Evolutionary conservation across 2,113 vertebrate genomes (phyloP), one percentile per base, ranked within the genome.

Genomic region (Dunckerocampus dactyliophorus): DNA sequence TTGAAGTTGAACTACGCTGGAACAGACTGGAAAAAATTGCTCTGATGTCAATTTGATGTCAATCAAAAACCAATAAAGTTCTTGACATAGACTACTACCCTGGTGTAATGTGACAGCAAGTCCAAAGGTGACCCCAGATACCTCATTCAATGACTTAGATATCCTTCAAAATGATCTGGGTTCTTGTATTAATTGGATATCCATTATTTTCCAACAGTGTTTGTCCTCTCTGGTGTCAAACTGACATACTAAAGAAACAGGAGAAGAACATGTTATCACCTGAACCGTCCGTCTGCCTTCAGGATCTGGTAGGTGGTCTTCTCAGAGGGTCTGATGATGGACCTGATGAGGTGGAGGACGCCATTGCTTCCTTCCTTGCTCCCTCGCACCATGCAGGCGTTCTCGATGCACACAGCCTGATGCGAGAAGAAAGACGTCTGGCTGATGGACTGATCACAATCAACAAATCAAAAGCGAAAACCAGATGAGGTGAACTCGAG

Each of bases 401-500:
- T 99, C 86, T 99, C 97, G 75, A 99, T 76, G 80, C 97, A 99
- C 62, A 96, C 93, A 58, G 95, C 91, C 97, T 98, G 12, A 24
- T 14, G 39, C 24, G 16, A 55, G 31, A 50, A 70, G 34, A 10
- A 49, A 20, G 8, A 9, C 8, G 3, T 49, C 8, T 10, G 20
- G 13, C 13, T 49, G 17, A n/a, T 49, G 47, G 20, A 19, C 13
- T n/a, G 20, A 19, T 49, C 2, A 49, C 9, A 49, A 49, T n/a
- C 17, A 49, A 49, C 17, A 49, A 47, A 47, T 5, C 13, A 47
- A 47, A 47, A 47, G 46, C 13, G 8, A 47, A n/a, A 47, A 1
- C 17, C 46, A 7, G 46, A 34, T 47, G 14, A 47, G 7, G 46
- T 47, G 46, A 5, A 47, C 46, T 1, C 4, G 17, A 47, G 1